Percentiles rank a stretch among this genome's conserved stretches.
Evolutionary conservation across 1,140 invertebrate genomes (phyloP).

Genomic region (Melipona quadrifasciata): DNA sequence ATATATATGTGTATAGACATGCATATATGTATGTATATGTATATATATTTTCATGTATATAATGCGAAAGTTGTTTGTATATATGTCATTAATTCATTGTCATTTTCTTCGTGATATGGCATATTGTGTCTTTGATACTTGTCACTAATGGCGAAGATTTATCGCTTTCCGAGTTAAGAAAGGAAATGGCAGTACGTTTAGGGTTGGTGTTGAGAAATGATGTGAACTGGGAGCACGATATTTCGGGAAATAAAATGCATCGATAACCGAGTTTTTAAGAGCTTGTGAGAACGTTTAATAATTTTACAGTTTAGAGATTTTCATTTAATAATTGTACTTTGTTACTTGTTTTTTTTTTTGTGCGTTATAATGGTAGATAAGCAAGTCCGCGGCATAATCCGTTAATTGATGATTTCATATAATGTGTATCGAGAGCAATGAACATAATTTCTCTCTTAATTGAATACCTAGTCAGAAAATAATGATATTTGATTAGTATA

Average conservation of each 20-base stretch:
- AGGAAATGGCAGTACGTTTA: constrained; percentile 50
- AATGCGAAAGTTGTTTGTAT: constrained; percentile 82
- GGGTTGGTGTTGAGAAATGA: constrained; percentile 28
- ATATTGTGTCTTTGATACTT: constrained; percentile 62
- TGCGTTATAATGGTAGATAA: constrained; percentile 77
- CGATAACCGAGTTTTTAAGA: constrained; percentile 56
- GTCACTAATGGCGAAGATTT: constrained; percentile 39
- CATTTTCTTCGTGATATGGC: constrained; percentile 69
- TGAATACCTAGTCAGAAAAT: constrained; percentile 47
- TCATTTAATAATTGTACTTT: constrained; percentile 70
- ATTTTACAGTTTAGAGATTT: constrained; percentile 51
- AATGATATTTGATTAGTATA: constrained; percentile 40
- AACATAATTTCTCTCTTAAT: constrained; percentile 46
- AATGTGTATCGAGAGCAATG: constrained; percentile 40
- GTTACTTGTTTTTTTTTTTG: constrained; percentile 73
- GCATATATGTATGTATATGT: constrained; percentile 73
- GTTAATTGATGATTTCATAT: constrained; percentile 73
- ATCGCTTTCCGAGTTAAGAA: constrained; percentile 29
- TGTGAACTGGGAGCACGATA: neutral
- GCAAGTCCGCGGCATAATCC: constrained; percentile 76
- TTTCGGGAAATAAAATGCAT: constrained; percentile 21
- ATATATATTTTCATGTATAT: constrained; percentile 80
- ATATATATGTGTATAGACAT: constrained; percentile 71
- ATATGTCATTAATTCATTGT: constrained; percentile 77
- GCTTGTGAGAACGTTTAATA: constrained; percentile 55